Percentiles rank a stretch among this genome's conserved stretches.
Conservation (phyloP, 2,888 invertebrate genomes). For the Tenthredo distinguenda region DNA sequence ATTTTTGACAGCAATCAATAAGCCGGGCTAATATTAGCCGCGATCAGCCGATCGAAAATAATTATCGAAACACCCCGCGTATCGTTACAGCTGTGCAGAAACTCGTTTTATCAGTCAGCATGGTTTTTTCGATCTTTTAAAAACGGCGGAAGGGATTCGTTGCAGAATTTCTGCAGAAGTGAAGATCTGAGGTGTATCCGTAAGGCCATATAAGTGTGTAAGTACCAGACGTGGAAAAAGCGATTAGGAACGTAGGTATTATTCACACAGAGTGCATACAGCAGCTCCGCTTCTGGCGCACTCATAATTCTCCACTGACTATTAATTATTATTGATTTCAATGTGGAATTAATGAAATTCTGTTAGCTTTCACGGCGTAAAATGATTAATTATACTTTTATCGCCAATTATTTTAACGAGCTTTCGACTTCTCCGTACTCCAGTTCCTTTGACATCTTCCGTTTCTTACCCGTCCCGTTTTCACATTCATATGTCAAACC, state of each 20-base stretch:
- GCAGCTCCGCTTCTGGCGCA: background rate
- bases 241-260: background rate
- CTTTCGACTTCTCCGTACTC: background rate
- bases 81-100: background rate
- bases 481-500: background rate
- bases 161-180: background rate
- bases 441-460: background rate
- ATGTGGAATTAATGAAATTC: background rate
- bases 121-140: background rate
- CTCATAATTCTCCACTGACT: background rate
- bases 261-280: background rate
- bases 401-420: background rate
- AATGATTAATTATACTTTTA: background rate
- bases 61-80: background rate
- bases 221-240: background rate
- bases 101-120: background rate
- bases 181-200: background rate
- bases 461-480: background rate
- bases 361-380: background rate
- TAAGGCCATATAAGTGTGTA: background rate
- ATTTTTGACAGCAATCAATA: background rate
- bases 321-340: slow-evolving; percentile 1
- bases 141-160: too few species aligned
- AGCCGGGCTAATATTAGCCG: background rate
- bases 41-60: background rate